Conservation (phyloP, 2,113 vertebrate genomes). For the Eubucco bourcierii region DNA sequence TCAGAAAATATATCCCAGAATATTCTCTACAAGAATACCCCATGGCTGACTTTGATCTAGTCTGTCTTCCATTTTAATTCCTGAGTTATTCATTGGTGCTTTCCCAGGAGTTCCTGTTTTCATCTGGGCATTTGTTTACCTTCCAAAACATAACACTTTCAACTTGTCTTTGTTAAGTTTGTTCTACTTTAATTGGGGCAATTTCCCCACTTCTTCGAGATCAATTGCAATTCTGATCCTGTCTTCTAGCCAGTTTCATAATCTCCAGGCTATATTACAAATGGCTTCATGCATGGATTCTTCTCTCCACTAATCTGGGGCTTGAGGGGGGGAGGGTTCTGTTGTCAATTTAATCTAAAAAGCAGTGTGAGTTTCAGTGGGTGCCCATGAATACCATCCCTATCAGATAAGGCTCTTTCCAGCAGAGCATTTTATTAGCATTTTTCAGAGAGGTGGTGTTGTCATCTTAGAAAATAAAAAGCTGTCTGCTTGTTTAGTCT, state of each 20-base stretch:
- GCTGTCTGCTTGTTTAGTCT: background rate
- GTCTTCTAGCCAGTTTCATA: constrained; percentile 2
- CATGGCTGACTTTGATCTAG: background rate
- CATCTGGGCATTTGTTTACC: background rate
- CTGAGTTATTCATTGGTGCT: background rate
- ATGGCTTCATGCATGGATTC: constrained; percentile 39
- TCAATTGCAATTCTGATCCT: background rate
- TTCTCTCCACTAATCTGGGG: constrained; percentile 27
- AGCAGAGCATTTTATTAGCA: constrained; percentile 31
- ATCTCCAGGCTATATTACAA: background rate
- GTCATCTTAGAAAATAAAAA: background rate
- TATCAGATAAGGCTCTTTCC: constrained; percentile 23
- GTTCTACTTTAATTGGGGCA: constrained; percentile 25
- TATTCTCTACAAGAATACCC: background rate
- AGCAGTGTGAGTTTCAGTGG: constrained; percentile 4
- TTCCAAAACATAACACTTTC: background rate
- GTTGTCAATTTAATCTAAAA: constrained; percentile 36
- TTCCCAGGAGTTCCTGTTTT: background rate
- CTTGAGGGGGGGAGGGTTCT: background rate
- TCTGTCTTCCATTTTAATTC: background rate
- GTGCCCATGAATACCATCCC: background rate
- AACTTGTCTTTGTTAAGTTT: background rate
- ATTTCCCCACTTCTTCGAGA: constrained; percentile 31
- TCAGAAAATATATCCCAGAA: background rate
- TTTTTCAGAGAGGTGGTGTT: constrained; percentile 10